Conservation (phyloP, 2,888 invertebrate genomes). For the Teleogryllus oceanicus region DNA sequence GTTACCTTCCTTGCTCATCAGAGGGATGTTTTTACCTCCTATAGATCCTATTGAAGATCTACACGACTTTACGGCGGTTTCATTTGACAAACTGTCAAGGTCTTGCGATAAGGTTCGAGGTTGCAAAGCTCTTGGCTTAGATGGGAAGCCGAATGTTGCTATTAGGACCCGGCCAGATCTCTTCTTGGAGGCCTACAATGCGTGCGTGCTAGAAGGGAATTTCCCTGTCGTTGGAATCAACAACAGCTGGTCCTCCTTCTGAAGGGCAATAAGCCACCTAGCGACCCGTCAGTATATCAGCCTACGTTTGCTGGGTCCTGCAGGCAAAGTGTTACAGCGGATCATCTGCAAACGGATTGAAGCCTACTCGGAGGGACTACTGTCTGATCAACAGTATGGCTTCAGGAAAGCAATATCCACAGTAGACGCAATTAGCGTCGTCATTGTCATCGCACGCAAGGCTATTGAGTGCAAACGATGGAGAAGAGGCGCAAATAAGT, state of each 20-base stretch:
- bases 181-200: not conserved
- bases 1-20: not conserved
- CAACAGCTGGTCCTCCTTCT: not conserved
- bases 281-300: no score
- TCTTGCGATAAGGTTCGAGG: no score
- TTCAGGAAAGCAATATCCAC: not conserved
- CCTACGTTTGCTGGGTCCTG: no score
- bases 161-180: not conserved
- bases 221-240: not conserved
- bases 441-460: not conserved
- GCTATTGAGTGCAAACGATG: not conserved
- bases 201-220: not conserved
- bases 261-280: no score
- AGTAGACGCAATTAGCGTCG: not conserved
- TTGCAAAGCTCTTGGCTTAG: no score
- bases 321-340: no score
- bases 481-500: not conserved
- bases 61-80: not conserved
- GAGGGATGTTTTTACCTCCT: not conserved
- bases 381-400: no score
- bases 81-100: not conserved
- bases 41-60: no score
- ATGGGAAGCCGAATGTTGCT: no score
- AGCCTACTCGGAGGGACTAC: no score
- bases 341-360: no score